Percentiles rank a stretch among this genome's conserved stretches.
phyloP scores from a whole-genome alignment of 2,888 invertebrate genomes.

The Mantis religiosa region DNA sequence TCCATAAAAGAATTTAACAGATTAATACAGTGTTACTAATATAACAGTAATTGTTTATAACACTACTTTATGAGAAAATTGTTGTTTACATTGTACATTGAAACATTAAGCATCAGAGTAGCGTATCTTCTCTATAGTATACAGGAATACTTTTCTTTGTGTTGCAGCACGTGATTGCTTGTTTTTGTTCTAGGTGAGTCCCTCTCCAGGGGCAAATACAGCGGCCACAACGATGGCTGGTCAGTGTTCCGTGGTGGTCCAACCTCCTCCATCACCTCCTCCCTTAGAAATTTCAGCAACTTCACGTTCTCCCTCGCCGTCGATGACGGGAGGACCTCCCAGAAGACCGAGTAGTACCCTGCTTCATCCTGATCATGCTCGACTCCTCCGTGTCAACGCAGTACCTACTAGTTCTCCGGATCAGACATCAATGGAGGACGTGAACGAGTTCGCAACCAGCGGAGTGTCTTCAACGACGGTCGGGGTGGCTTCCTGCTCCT shows the following conservation, averaged over 20 bases:
- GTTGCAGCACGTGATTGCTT: background rate
- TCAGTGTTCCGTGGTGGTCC: slow-evolving; percentile 1
- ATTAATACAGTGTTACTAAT: too few relatives aligned
- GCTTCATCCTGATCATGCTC: slow-evolving; percentile 62
- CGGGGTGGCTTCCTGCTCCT: slow-evolving; percentile 35
- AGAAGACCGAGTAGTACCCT: slow-evolving; percentile 39
- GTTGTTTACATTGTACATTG: too few relatives aligned
- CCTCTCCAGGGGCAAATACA: slow-evolving; percentile 39
- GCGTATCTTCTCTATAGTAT: too few relatives aligned
- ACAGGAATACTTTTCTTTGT: background rate
- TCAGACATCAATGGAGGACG: slow-evolving; percentile 18
- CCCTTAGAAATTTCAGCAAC: background rate
- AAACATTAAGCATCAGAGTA: too few relatives aligned
- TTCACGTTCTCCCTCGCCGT: slow-evolving; percentile 40
- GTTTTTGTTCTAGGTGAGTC: slow-evolving; percentile 46
- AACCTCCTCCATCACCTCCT: slow-evolving; percentile 23
- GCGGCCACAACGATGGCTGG: background rate
- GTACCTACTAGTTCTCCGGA: slow-evolving; percentile 23
- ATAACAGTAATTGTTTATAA: too few relatives aligned
- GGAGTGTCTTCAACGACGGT: background rate
- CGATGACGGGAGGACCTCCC: slow-evolving; percentile 43
- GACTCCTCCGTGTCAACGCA: slow-evolving; percentile 46
- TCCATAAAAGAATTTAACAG: too few relatives aligned
- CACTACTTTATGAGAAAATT: too few relatives aligned
- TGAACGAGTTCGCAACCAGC: slow-evolving; percentile 19